Base-by-base conservation (phyloP, 2,113 vertebrate genomes). In the Diadophis punctatus region DNA sequence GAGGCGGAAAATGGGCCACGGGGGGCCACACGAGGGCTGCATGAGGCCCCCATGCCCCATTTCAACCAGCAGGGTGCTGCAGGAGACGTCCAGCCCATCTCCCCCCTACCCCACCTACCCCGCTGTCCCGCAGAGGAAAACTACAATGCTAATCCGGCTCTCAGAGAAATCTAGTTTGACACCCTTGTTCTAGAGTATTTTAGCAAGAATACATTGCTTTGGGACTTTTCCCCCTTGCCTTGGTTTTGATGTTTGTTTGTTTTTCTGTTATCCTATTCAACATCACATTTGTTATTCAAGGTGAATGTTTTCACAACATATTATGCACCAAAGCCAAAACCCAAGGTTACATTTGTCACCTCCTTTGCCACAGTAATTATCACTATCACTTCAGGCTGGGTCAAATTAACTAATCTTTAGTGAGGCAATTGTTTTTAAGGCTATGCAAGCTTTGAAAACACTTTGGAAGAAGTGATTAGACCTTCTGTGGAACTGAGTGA, bases 251-350 rank as follows among this genome's bases (percentile, higher is more conserved):
- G 48, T 12, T 12, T 11, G 10, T 56, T 55, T 91, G 43, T 43
- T 3, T 30, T 91, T 0, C 49, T 89, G 0, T 2, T 56, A 2
- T 52, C 86, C 46, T 84, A 91, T 84, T 22, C 68, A 68, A 92
- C 68, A 87, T 51, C 53, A 49, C 30, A 58, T 91, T 51, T 63
- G 90, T 74, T 53, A 43, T 90, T 55, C 87, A 74, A 87, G 16
- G 5, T 0, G 1, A 18, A 51, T 86, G 0, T 3, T 22, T 52
- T 56, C 92, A 55, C 3, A 63, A 30, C 0, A 0, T 68, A 87
- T 60, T 23, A 55, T 1, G 88, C 87, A 0, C 90, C 3, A 84
- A 86, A 56, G 80, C 14, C 46, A 85, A 86, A 46, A 86, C 12
- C 27, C 23, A n/a, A 39, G 30, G 51, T 91, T 87, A 51, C 16